Evolutionary conservation across 2,113 vertebrate genomes (phyloP).

Genomic region (Prietella phreatophila): DNA sequence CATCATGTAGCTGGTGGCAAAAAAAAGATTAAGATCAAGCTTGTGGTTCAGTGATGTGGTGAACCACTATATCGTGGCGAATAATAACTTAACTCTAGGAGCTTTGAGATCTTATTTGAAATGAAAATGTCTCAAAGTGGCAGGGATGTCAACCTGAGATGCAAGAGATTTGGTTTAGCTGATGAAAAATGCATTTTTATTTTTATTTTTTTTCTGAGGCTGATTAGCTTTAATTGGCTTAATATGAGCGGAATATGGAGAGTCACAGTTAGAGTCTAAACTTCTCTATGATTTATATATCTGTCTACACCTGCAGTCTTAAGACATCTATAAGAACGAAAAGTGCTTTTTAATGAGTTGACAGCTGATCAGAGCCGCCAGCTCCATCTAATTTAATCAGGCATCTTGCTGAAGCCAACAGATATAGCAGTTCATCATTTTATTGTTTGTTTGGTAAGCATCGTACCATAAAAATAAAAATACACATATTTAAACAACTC

Average conservation of each 20-base stretch:
- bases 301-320: neutral
- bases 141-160: too few species aligned
- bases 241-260: neutral
- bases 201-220: neutral
- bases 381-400: neutral
- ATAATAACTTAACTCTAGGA: too few species aligned
- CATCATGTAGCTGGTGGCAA: too few species aligned
- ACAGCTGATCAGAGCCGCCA: neutral
- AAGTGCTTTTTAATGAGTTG: neutral
- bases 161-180: neutral
- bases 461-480: neutral
- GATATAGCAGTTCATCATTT: neutral
- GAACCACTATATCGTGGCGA: too few species aligned
- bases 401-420: neutral
- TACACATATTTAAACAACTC: neutral
- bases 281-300: neutral
- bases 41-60: too few species aligned
- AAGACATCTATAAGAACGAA: neutral
- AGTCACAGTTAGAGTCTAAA: neutral
- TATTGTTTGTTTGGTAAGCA: neutral
- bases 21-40: too few species aligned
- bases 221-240: conserved; percentile 24
- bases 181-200: neutral
- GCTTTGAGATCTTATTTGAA: too few species aligned
- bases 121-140: too few species aligned